These are phyloP conservation scores for Pegea sp. DNA, from an alignment of 23 tunicate species.

Conservation along the genomic window DNA sequence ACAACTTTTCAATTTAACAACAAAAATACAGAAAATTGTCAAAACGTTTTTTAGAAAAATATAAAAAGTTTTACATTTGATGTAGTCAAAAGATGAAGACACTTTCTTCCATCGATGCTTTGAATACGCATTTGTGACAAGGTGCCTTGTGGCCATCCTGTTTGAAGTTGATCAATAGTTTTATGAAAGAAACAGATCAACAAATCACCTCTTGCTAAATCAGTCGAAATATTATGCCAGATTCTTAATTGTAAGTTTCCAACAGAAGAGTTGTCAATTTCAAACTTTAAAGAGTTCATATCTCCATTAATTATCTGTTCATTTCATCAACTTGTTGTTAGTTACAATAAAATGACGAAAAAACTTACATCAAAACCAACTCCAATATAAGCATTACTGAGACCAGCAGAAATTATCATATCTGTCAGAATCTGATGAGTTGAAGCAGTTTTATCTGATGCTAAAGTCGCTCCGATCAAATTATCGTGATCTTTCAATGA, in stretches of 20 bases:
- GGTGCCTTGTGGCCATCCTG: constrained; percentile 10
- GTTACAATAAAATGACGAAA: neutral
- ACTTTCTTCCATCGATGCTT: no score
- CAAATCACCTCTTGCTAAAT: constrained; percentile 3
- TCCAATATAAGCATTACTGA: constrained; percentile 25
- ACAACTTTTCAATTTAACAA: no score
- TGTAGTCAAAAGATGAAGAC: no score
- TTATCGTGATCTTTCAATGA: constrained; percentile 7
- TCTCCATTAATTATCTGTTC: constrained; percentile 4
- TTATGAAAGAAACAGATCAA: neutral
- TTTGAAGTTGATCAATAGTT: neutral
- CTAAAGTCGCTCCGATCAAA: constrained; percentile 7
- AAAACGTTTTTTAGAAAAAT: no score
- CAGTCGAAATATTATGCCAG: constrained; percentile 2
- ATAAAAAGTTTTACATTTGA: no score
- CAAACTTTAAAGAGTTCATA: neutral
- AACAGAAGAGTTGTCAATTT: constrained; percentile 1
- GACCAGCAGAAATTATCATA: neutral
- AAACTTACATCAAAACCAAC: constrained; percentile 10
- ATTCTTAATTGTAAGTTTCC: constrained; percentile 2
- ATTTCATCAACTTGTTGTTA: neutral
- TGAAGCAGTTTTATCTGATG: constrained; percentile 17
- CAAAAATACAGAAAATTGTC: no score
- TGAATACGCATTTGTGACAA: neutral
- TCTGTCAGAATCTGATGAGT: constrained; percentile 1